Percentiles rank a stretch among this genome's conserved stretches.
phyloP scores from a whole-genome alignment of 2,113 vertebrate genomes.

The Junco hyemalis region DNA sequence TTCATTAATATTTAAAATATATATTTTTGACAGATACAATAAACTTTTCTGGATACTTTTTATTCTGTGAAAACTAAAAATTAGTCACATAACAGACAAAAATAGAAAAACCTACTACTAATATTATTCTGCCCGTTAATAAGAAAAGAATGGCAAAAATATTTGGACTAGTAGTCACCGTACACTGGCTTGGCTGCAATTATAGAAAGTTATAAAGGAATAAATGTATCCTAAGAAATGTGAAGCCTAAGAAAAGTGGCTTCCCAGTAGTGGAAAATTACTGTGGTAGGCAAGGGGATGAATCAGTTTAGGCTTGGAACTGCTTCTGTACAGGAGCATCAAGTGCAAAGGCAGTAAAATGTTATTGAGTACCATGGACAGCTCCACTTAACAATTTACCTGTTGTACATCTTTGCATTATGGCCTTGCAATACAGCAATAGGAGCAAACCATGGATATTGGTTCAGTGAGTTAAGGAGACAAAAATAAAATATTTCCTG shows the following conservation, averaged over 20 bases:
- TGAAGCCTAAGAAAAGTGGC: neutral
- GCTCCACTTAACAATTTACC: neutral
- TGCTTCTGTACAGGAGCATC: neutral
- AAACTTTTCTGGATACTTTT: neutral
- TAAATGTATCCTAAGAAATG: neutral
- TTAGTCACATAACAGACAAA: neutral
- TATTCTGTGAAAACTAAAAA: neutral
- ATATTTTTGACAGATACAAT: neutral
- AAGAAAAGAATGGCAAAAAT: neutral
- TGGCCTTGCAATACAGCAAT: neutral
- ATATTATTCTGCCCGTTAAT: neutral
- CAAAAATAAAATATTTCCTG: neutral
- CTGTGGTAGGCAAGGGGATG: neutral
- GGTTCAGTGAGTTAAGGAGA: neutral
- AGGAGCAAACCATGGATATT: neutral
- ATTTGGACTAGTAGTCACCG: neutral
- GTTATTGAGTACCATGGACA: neutral
- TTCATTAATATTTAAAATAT: neutral
- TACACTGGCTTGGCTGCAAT: neutral
- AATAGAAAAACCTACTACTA: neutral
- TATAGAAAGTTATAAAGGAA: neutral
- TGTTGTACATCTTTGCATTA: fast-evolving
- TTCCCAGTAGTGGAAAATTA: slow-evolving; percentile 21
- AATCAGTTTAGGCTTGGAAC: neutral
- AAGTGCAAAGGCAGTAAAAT: neutral